Conservation (phyloP, 1,140 invertebrate species). For the Gonioctena quinquepunctata region DNA sequence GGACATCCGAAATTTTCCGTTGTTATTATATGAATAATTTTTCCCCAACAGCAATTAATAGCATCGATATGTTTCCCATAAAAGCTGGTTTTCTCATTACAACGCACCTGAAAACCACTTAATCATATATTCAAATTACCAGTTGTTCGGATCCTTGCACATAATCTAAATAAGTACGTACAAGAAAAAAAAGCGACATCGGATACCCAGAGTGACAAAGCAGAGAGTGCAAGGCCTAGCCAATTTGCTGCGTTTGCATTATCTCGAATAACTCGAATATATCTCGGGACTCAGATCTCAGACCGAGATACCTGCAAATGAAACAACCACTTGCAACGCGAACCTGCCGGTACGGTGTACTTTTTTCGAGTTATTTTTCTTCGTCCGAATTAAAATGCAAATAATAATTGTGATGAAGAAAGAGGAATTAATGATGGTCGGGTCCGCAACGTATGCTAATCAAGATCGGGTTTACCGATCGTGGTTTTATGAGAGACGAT, state of each 20-base stretch:
- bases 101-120: not conserved
- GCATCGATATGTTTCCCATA: not conserved
- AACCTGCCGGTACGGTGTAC: slow-evolving; percentile 6
- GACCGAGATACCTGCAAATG: slow-evolving; percentile 26
- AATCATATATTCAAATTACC: not conserved
- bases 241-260: slow-evolving; percentile 23
- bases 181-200: not conserved
- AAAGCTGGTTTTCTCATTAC: not conserved
- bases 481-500: not conserved
- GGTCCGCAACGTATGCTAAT: no score
- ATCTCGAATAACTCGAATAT: slow-evolving; percentile 28
- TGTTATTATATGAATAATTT: no score
- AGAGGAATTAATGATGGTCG: not conserved
- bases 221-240: slow-evolving; percentile 15
- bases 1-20: no score
- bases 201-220: slow-evolving; percentile 8
- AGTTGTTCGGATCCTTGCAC: not conserved
- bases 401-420: slow-evolving; percentile 22
- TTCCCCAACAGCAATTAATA: no score
- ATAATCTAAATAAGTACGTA: not conserved
- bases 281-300: slow-evolving; percentile 24
- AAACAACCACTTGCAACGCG: slow-evolving; percentile 10
- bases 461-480: not conserved
- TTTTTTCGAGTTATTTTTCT: slow-evolving; percentile 11
- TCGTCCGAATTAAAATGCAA: slow-evolving; percentile 27